A percentile compares a stretch with the other conserved stretches of the same genome.
phyloP scores from a whole-genome alignment of 2,888 invertebrate genomes.

The Drosophila phalerata region DNA sequence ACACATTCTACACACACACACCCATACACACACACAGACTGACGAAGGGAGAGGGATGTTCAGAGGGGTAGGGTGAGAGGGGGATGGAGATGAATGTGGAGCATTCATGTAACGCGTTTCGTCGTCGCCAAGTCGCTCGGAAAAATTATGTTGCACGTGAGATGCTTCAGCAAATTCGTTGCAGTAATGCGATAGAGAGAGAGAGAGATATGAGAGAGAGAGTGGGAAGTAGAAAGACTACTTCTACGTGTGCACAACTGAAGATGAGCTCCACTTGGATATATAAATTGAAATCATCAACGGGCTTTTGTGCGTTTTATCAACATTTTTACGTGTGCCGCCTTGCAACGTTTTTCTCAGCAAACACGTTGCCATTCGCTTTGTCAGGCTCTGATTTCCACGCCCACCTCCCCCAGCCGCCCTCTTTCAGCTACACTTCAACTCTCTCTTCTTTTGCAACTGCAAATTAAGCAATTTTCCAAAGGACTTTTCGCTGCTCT shows the following conservation, averaged over 20 bases:
- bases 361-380: slow-evolving; percentile 54
- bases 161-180: slow-evolving; percentile 80
- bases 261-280: slow-evolving; percentile 80
- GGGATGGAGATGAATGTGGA: slow-evolving; percentile 10
- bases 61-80: background rate
- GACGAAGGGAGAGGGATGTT: background rate
- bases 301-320: slow-evolving; percentile 82
- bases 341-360: slow-evolving; percentile 37
- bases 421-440: background rate
- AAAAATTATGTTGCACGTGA: slow-evolving; percentile 85
- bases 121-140: slow-evolving; percentile 80
- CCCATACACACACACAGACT: slow-evolving; percentile 7
- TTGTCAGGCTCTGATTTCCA: slow-evolving; percentile 66
- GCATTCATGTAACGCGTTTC: slow-evolving; percentile 71
- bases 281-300: slow-evolving; percentile 82
- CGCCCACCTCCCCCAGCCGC: background rate
- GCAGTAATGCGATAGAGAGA: slow-evolving; percentile 38
- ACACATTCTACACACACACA: slow-evolving; percentile 51
- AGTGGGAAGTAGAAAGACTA: background rate
- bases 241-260: slow-evolving; percentile 61
- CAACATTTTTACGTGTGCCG: slow-evolving; percentile 80
- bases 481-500: slow-evolving; percentile 74
- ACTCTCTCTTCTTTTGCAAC: slow-evolving; percentile 44
- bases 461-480: slow-evolving; percentile 79
- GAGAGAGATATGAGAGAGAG: background rate